Evolutionary conservation across 2,113 vertebrate species (phyloP).

Genomic region (Alethe diademata): DNA sequence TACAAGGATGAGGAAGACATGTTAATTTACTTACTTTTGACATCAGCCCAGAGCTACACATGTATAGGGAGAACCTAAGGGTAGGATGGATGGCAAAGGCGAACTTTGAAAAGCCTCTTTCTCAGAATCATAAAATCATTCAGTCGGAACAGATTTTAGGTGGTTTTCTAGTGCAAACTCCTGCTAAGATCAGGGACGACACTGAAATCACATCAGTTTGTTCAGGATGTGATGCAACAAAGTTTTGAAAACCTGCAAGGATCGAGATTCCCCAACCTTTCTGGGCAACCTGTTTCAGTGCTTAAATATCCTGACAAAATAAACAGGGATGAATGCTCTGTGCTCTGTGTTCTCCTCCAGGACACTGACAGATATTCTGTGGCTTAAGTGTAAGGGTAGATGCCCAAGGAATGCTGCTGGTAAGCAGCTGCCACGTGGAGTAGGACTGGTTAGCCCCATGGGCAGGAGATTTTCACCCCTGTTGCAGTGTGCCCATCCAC

Average conservation of each 20-base stretch:
- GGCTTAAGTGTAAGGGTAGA: not conserved
- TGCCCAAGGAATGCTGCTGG: not conserved
- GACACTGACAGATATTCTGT: accelerated
- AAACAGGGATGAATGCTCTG: not conserved
- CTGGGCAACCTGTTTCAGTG: not conserved
- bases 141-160: not conserved
- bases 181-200: not conserved
- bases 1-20: not conserved
- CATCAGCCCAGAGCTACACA: not conserved
- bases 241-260: not conserved
- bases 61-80: not conserved
- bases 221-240: not conserved
- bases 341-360: not conserved
- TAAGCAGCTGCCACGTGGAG: not conserved
- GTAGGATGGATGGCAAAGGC: not conserved
- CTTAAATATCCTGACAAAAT: not conserved
- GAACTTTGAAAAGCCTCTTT: not conserved
- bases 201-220: not conserved
- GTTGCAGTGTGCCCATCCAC: not conserved
- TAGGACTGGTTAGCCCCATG: not conserved
- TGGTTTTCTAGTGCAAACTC: not conserved
- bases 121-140: not conserved
- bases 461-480: not conserved
- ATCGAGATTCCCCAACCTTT: accelerated
- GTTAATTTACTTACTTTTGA: not conserved